Evolutionary conservation across 23 tunicate genomes (phyloP).

Genomic region (Ciona savignyi): DNA sequence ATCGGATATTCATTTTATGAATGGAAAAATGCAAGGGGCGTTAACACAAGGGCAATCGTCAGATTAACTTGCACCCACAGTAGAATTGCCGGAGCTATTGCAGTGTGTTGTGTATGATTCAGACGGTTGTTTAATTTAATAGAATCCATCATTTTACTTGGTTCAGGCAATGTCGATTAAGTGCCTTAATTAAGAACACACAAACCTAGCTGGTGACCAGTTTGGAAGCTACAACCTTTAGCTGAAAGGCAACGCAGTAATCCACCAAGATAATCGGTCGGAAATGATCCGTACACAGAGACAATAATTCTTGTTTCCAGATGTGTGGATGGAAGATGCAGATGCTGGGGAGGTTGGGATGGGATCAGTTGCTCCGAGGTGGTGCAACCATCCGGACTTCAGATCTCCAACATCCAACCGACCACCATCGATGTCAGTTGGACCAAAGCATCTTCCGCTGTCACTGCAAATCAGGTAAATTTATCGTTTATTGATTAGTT

Average conservation of each 20-base stretch:
- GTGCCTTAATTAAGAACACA: too few relatives aligned
- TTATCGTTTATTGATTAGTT: neutral
- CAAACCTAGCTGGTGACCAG: too few relatives aligned
- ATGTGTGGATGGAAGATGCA: neutral
- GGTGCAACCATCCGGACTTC: neutral
- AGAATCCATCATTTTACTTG: neutral
- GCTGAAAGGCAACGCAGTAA: too few relatives aligned
- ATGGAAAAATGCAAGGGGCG: too few relatives aligned
- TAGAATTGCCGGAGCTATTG: too few relatives aligned
- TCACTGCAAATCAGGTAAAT: slow-evolving; percentile 19
- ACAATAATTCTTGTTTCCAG: neutral
- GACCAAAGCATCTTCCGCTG: neutral
- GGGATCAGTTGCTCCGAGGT: slow-evolving; percentile 6
- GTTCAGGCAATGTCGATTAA: too few relatives aligned
- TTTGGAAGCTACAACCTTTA: too few relatives aligned
- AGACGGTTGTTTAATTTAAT: neutral
- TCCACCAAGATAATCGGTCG: neutral
- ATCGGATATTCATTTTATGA: too few relatives aligned
- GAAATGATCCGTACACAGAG: neutral
- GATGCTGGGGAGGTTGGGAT: slow-evolving; percentile 19
- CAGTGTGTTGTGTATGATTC: too few relatives aligned
- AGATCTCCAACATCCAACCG: slow-evolving; percentile 13
- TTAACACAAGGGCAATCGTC: too few relatives aligned
- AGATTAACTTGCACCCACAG: too few relatives aligned
- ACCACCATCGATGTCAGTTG: slow-evolving; percentile 13